Evolutionary conservation across 2,797 vertebrate genomes (phyloP), one percentile per base, ranked within the genome.

Genomic region (Tolypeutes matacus): DNA sequence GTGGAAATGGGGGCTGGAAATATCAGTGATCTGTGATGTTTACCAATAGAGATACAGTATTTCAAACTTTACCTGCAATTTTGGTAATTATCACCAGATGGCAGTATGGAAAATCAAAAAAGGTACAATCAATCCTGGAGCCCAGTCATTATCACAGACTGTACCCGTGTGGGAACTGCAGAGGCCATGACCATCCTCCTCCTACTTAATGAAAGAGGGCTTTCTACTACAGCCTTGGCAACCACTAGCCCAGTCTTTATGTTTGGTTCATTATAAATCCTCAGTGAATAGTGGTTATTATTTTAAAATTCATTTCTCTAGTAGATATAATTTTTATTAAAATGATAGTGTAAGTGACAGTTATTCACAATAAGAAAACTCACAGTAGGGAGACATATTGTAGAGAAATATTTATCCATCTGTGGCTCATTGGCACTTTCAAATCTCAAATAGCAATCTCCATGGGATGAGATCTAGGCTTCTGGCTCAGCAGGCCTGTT

Each of bases 241-340:
- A 29, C n/a, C 64, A 34, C 29, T 42, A 7, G n/a, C 23, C 14
- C 53, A 64, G 20, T 34, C 64, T 89, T 20, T 5, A 49, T 29
- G 7, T 11, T 23, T 95, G 62, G 17, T 7, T 29, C 18, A 53
- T 67, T 29, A 31, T 60, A 84, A 67, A 18, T 77, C 62, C 39
- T 84, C 46, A 70, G 62, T 91, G 86, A 91, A 36, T 27, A 90
- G 65, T 73, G 27, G 13, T 27, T 42, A 9, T 77, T 77, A 73
- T 81, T 70, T 89, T 77, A 31, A 86, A 89, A 70, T 73, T 67
- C 53, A 60, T 83, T 80, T 65, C 70, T 95, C 62, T 92, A 72
- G 42, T 25, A 78, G 65, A 77, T 78, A 14, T 67, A 8, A 49
- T 85, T 84, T 85, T 77, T 62, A 46, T 86, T 42, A 29, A 29